phyloP scores from a whole-genome alignment of 2,888 invertebrate genomes.

The Chrysolina americana region DNA sequence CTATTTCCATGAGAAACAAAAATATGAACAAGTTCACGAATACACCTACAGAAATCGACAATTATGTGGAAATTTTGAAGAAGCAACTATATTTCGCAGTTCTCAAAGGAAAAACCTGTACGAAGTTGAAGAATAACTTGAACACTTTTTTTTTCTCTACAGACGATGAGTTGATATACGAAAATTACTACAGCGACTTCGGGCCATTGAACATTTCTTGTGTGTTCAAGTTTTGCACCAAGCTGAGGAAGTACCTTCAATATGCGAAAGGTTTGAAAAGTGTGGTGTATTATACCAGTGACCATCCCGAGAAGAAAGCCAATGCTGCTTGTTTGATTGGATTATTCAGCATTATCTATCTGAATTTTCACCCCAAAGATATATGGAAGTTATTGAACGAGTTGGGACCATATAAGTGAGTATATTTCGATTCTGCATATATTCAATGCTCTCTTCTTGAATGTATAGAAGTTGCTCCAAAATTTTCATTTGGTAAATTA shows the following conservation, averaged over 20 bases:
- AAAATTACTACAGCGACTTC: slow-evolving; percentile 91
- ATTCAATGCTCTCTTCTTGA: too few species aligned
- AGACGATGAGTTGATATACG: slow-evolving; percentile 85
- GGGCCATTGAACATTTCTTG: slow-evolving; percentile 91
- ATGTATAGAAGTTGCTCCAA: too few species aligned
- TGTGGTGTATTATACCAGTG: slow-evolving; percentile 86
- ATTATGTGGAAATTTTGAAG: slow-evolving; percentile 64
- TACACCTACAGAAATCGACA: slow-evolving; percentile 60
- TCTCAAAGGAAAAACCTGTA: slow-evolving; percentile 75
- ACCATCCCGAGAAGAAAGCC: slow-evolving; percentile 82
- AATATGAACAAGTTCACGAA: slow-evolving; percentile 48
- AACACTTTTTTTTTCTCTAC: slow-evolving; percentile 84
- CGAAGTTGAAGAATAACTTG: slow-evolving; percentile 76
- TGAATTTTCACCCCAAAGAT: slow-evolving; percentile 80
- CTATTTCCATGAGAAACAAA: slow-evolving; percentile 65
- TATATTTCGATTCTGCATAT: background rate
- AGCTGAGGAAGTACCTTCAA: slow-evolving; percentile 82
- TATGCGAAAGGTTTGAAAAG: slow-evolving; percentile 77
- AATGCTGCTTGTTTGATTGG: slow-evolving; percentile 92
- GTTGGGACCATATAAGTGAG: slow-evolving; percentile 69
- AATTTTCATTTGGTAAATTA: too few species aligned
- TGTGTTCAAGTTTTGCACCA: slow-evolving; percentile 86
- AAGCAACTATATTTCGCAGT: slow-evolving; percentile 81
- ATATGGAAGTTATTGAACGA: slow-evolving; percentile 76
- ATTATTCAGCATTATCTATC: slow-evolving; percentile 82